A percentile compares a stretch with the other conserved stretches of the same genome.
phyloP scores from a whole-genome alignment of 2,888 invertebrate genomes.

The Apeira syringaria region DNA sequence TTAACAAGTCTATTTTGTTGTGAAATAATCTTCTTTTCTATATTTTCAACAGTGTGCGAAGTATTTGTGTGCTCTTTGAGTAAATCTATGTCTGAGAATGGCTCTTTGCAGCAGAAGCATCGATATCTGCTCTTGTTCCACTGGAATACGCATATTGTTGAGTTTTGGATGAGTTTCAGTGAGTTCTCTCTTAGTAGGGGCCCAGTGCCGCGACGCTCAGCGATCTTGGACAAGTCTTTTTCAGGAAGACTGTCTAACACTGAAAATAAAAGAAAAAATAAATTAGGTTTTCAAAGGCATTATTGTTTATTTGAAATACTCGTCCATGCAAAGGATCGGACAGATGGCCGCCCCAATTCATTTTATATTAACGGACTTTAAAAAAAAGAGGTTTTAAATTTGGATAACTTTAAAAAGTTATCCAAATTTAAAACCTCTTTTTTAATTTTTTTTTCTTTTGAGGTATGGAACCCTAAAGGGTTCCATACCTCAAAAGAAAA shows the following conservation, averaged over 20 bases:
- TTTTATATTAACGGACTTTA: no score
- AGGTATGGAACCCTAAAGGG: no score
- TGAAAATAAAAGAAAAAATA: constrained; percentile 5
- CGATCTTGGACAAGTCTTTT: constrained; percentile 10
- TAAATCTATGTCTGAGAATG: constrained; percentile 53
- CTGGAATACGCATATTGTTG: constrained; percentile 65
- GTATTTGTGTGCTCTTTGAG: constrained; percentile 51
- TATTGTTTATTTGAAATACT: no score
- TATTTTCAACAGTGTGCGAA: constrained; percentile 48
- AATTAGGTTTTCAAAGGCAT: no score
- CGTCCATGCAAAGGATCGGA: no score
- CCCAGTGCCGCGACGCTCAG: constrained; percentile 53
- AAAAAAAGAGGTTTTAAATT: no score
- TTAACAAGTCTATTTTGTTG: constrained; percentile 67
- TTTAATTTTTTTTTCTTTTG: no score
- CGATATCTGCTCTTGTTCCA: constrained; percentile 68
- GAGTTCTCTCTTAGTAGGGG: constrained; percentile 61
- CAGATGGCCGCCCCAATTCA: no score
- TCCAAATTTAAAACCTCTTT: no score
- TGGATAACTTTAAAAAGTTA: no score
- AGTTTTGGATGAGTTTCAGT: constrained; percentile 77
- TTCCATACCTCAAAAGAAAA: no score
- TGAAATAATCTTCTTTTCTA: constrained; percentile 60
- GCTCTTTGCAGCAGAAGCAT: constrained; percentile 69
- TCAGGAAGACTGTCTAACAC: background rate